Conservation (phyloP, 2,888 invertebrate species). For the Caenorhabditis sp. region DNA sequence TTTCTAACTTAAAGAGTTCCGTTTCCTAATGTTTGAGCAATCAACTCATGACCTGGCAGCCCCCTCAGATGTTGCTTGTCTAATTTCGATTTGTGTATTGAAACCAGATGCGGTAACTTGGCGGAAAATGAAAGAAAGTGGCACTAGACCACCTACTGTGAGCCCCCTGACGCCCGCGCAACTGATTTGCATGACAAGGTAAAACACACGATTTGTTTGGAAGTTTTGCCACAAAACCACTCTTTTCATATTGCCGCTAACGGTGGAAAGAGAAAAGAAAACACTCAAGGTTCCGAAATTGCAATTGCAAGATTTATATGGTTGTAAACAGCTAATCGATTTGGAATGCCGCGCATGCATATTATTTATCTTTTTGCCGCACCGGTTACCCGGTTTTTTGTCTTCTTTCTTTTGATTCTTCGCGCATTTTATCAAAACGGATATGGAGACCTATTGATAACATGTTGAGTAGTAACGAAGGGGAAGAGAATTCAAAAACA, state of each 20-base stretch:
- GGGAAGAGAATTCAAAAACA: background rate
- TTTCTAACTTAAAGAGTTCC: constrained; percentile 19
- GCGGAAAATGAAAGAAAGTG: constrained; percentile 58
- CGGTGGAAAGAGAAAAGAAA: constrained; percentile 26
- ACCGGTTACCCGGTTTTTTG: constrained; percentile 25
- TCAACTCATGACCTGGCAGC: constrained; percentile 35
- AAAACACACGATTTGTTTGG: constrained; percentile 15
- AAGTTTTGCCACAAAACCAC: constrained; percentile 16
- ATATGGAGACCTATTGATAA: constrained; percentile 15
- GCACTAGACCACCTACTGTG: constrained; percentile 57
- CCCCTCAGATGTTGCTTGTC: background rate
- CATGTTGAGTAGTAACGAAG: constrained; percentile 7
- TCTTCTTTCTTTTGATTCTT: constrained; percentile 7
- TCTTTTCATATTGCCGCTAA: constrained; percentile 64
- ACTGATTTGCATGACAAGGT: constrained; percentile 62
- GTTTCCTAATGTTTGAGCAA: constrained; percentile 43
- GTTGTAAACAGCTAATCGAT: constrained; percentile 60
- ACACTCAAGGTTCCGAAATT: constrained; percentile 34
- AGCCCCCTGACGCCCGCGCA: constrained; percentile 42
- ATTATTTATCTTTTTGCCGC: constrained; percentile 31
- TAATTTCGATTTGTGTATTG: constrained; percentile 14
- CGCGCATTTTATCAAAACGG: constrained; percentile 56
- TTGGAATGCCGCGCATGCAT: constrained; percentile 23
- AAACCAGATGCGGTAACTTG: constrained; percentile 57
- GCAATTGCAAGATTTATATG: constrained; percentile 51